These are phyloP conservation scores for Lepus timidus DNA, from an alignment of 2,113 vertebrate genomes.

Conservation along the genomic window DNA sequence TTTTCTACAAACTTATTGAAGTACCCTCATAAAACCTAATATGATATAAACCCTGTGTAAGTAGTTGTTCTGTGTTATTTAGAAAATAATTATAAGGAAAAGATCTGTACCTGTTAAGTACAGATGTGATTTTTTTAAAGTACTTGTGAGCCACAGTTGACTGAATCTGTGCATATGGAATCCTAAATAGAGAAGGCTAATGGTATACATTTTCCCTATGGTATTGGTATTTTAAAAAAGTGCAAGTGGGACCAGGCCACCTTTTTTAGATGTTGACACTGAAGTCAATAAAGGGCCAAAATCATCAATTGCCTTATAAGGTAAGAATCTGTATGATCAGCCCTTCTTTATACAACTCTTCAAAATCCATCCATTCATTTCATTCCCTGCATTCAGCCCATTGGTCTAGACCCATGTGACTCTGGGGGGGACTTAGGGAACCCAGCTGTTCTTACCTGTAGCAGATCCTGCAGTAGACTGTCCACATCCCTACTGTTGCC, in stretches of 20 bases:
- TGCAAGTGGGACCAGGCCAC: background rate
- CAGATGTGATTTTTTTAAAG: too few species aligned
- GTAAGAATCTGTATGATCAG: background rate
- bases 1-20: too few species aligned
- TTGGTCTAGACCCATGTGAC: background rate
- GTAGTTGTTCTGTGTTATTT: too few species aligned
- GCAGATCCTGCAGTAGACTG: background rate
- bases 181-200: too few species aligned
- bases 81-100: too few species aligned
- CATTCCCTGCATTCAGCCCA: background rate
- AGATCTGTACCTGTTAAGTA: too few species aligned
- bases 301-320: background rate
- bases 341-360: background rate
- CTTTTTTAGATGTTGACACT: background rate
- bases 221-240: background rate
- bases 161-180: too few species aligned
- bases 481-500: background rate
- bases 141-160: too few species aligned
- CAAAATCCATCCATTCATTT: conserved; percentile 13
- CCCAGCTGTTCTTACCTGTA: background rate
- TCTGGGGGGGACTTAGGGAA: background rate
- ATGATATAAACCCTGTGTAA: too few species aligned
- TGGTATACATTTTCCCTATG: background rate
- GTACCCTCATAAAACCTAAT: too few species aligned
- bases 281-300: background rate